Evolutionary conservation across 2,888 invertebrate genomes (phyloP), one percentile per base, ranked within the genome.

Genomic region (Seira ritae): DNA sequence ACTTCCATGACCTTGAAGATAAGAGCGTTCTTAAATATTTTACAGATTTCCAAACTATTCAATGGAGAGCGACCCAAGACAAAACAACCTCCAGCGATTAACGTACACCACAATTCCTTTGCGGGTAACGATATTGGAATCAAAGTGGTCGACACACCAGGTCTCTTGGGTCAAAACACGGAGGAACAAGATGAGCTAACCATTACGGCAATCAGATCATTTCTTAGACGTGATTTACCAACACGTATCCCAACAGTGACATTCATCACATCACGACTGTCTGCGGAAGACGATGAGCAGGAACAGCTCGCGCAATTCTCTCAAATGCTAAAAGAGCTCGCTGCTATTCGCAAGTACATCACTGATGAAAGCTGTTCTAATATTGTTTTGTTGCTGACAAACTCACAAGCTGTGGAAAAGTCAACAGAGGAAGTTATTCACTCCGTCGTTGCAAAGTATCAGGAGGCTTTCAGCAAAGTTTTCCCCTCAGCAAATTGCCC

Each of bases 1-100:
- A 24, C 15, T 68, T n/a, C n/a, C n/a, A n/a, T 68, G 24, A 23
- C 10, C 22, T 19, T 12, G 68, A 68, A 23, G 6, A 6, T 24
- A 37, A 3, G 12, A 23, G n/a, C 22, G 1, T n/a, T n/a, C n/a
- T n/a, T n/a, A n/a, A n/a, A n/a, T n/a, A n/a, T n/a, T n/a, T n/a
- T n/a, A n/a, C n/a, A 80, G 80, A 80, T 80, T 69, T 80, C 80
- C 55, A 80, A 80, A 20, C 74, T 80, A 4, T 80, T 80, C 22
- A 80, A 80, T 20, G 74, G 62, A 1, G 72, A 74, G 46, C 15
- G 80, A 20, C 80, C 80, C 2, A 70, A 55, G 12, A 6, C 22
- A 17, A 17, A 42, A 15, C 37, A 31, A 0, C 46, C 22, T 20
- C 2, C 10, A 15, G 1, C 20, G 1, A 60, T 20, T 20, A 50